Evolutionary conservation across 2,113 vertebrate genomes (phyloP).

Genomic region (Corydoras maculifer): DNA sequence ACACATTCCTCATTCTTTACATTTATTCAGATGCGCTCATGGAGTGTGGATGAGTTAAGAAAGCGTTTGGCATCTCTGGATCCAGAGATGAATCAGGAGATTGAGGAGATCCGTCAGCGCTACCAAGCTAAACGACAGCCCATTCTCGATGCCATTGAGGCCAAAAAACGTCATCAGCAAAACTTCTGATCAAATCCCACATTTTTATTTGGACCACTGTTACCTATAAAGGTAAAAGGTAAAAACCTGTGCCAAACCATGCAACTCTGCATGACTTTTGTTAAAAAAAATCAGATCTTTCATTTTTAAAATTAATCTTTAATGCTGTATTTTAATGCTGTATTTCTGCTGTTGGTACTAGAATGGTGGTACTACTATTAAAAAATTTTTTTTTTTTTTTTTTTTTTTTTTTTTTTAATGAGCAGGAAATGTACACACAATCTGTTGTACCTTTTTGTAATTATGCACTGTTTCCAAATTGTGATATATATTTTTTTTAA

Average conservation of each 20-base stretch:
- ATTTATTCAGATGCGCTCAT: constrained; percentile 70
- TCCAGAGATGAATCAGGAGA: constrained; percentile 98
- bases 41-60: constrained; percentile 91
- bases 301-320: constrained; percentile 12
- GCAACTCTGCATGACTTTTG: background rate
- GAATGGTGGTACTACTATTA: constrained; percentile 9
- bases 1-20: background rate
- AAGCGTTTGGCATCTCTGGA: constrained; percentile 89
- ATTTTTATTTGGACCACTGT: constrained; percentile 34
- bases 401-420: background rate
- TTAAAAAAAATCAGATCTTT: constrained; percentile 1
- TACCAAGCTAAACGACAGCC: constrained; percentile 95
- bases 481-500: background rate
- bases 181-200: constrained; percentile 76
- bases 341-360: constrained; percentile 29
- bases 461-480: background rate
- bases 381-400: background rate
- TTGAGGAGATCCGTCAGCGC: constrained; percentile 91
- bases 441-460: constrained; percentile 18
- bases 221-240: constrained; percentile 10
- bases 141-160: constrained; percentile 96
- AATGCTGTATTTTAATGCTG: constrained; percentile 17
- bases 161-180: constrained; percentile 93
- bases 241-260: constrained; percentile 13
- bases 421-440: constrained; percentile 15